Conservation (phyloP, 2,797 vertebrate genomes). For the Coregonus sp. region DNA sequence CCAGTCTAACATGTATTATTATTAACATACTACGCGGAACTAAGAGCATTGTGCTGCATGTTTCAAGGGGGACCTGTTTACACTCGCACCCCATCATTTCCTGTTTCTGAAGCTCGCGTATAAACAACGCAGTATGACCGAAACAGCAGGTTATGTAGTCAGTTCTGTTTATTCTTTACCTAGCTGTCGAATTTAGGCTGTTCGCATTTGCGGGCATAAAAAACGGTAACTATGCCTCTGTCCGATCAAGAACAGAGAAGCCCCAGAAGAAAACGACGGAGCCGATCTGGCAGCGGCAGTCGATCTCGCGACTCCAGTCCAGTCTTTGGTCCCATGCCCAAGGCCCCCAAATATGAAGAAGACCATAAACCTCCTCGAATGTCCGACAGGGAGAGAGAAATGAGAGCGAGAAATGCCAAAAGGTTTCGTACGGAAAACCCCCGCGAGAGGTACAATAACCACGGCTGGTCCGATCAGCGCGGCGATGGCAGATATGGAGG, state of each 20-base stretch:
- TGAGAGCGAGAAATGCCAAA: constrained; percentile 60
- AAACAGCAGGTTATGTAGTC: background rate
- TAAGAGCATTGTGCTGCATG: too few species aligned
- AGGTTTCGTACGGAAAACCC: constrained; percentile 70
- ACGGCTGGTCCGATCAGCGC: constrained; percentile 67
- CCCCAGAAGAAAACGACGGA: constrained; percentile 68
- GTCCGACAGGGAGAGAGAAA: background rate
- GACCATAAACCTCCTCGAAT: constrained; percentile 68
- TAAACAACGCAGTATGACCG: constrained; percentile 2
- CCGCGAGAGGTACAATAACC: constrained; percentile 57
- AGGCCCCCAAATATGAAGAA: constrained; percentile 63
- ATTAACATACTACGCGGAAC: background rate
- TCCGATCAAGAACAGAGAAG: constrained; percentile 55
- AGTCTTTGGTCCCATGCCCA: constrained; percentile 65
- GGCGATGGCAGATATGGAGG: constrained; percentile 32
- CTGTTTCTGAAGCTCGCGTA: background rate
- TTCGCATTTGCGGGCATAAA: background rate
- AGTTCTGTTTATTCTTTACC: background rate
- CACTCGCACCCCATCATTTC: background rate
- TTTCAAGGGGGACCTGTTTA: background rate
- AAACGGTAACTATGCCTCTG: constrained; percentile 55
- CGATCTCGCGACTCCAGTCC: constrained; percentile 68
- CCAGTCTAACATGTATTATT: too few species aligned
- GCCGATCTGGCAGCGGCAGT: constrained; percentile 61
- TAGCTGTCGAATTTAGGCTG: background rate